Conservation (phyloP, 2,113 vertebrate genomes). For the Eonycteris spelaea region DNA sequence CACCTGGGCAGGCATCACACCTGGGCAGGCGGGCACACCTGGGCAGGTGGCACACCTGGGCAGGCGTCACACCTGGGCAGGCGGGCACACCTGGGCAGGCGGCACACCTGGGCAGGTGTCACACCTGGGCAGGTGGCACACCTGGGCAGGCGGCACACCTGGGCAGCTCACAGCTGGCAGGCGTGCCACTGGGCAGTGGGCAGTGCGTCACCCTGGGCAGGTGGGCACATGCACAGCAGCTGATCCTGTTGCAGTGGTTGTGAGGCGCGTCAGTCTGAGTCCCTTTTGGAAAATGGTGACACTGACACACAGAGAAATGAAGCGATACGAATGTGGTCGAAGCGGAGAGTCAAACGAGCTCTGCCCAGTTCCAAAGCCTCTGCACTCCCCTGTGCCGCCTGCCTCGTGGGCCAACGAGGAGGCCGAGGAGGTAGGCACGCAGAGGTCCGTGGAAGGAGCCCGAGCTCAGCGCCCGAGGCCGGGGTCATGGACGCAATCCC, state of each 20-base stretch:
- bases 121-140: too few relatives aligned
- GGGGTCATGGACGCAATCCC: background rate
- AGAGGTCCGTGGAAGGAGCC: background rate
- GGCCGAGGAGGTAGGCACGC: background rate
- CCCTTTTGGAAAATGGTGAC: background rate
- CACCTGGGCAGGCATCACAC: too few relatives aligned
- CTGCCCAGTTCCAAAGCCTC: background rate
- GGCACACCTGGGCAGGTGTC: too few relatives aligned
- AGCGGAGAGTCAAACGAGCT: background rate
- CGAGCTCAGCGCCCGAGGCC: background rate
- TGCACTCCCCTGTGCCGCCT: background rate
- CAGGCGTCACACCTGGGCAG: too few relatives aligned
- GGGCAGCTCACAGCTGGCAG: too few relatives aligned
- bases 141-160: too few relatives aligned
- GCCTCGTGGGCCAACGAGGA: background rate
- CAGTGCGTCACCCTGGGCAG: too few relatives aligned
- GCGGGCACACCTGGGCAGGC: too few relatives aligned
- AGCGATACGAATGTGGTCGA: background rate
- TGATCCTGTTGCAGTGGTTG: too few relatives aligned
- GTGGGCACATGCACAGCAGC: fast-evolving
- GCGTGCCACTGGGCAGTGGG: too few relatives aligned
- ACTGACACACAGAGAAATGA: background rate
- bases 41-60: too few relatives aligned
- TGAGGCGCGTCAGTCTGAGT: background rate
- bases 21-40: too few relatives aligned